phyloP scores from a whole-genome alignment of 2,888 invertebrate species.

The Diploptera punctata region DNA sequence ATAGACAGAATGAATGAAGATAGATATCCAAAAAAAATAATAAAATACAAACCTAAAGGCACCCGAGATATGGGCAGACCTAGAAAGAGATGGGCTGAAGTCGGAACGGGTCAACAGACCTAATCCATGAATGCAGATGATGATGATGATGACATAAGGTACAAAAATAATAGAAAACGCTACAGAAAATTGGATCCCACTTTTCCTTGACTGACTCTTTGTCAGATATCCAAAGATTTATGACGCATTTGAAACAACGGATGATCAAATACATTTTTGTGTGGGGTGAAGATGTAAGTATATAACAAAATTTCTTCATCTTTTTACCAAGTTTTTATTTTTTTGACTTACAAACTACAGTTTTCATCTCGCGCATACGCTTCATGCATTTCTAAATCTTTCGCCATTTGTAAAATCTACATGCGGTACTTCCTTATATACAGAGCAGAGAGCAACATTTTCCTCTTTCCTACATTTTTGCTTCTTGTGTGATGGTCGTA shows the following conservation, averaged over 20 bases:
- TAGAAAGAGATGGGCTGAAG: too few relatives aligned
- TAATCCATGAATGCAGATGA: too few relatives aligned
- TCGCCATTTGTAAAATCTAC: constrained; percentile 33
- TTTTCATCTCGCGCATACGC: constrained; percentile 14
- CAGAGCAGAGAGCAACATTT: too few relatives aligned
- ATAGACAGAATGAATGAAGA: too few relatives aligned
- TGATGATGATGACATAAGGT: too few relatives aligned
- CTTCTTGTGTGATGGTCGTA: constrained; percentile 23
- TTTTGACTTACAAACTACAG: constrained; percentile 15
- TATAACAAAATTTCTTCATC: constrained; percentile 3
- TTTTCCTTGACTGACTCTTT: not conserved
- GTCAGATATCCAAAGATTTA: constrained; percentile 19
- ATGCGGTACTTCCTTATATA: not conserved
- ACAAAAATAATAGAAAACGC: too few relatives aligned
- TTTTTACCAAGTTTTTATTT: not conserved
- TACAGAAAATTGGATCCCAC: constrained; percentile 3
- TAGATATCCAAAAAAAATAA: too few relatives aligned
- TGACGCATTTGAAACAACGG: not conserved
- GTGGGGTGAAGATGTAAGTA: not conserved
- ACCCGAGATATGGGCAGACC: too few relatives aligned
- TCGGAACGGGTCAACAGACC: too few relatives aligned
- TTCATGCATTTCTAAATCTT: constrained; percentile 39
- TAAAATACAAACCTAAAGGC: too few relatives aligned
- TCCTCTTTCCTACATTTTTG: not conserved
- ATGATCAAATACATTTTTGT: not conserved